Base-by-base conservation (phyloP, 1,140 invertebrate species). In the Euwallacea similis region DNA sequence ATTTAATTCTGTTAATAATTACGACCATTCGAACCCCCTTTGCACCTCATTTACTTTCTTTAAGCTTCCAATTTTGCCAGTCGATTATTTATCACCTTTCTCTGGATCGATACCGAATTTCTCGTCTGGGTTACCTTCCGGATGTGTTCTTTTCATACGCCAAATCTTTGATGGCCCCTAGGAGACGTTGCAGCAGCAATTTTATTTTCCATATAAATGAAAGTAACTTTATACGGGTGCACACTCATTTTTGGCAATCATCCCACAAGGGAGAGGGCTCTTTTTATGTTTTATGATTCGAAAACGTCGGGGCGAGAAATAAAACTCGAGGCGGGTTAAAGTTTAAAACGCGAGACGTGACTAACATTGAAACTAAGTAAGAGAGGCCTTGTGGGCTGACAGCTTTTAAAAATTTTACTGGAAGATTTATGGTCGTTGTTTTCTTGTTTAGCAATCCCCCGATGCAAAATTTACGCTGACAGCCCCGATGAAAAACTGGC, bases 251-350 rank as follows among this genome's bases (percentile, higher is more conserved):
- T 67, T 67, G 65, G 65, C 65, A 59, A 67, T 67, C 54, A 15
- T 56, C 53, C 65, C 53, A 56, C 63, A 55, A 10, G 13, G 54
- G 63, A 42, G 63, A 65, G 63, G 54, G 47, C 47, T 33, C 63
- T 55, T 66, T 66, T 66, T 66, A 58, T 66, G 55, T 58, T 66
- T 66, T 66, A 66, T 58, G 65, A 66, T 66, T 53, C 58, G 65
- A 66, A 58, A 66, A 66, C 65, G 65, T 66, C 56, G 66, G 16
- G 10, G 56, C 56, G 66, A 68, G 54, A 68, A 68, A 68, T 68
- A 68, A 68, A 68, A 68, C 66, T 68, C 42, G 66, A 68, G 33
- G 58, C 66, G 66, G 66, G 66, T 61, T 68, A 68, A 68, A 68
- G 66, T 68, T 68, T 68, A 68, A 68, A 68, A 41, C 58, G 58